Conservation (phyloP, 2,888 invertebrate species). For the Yponomeuta plumbellus region DNA sequence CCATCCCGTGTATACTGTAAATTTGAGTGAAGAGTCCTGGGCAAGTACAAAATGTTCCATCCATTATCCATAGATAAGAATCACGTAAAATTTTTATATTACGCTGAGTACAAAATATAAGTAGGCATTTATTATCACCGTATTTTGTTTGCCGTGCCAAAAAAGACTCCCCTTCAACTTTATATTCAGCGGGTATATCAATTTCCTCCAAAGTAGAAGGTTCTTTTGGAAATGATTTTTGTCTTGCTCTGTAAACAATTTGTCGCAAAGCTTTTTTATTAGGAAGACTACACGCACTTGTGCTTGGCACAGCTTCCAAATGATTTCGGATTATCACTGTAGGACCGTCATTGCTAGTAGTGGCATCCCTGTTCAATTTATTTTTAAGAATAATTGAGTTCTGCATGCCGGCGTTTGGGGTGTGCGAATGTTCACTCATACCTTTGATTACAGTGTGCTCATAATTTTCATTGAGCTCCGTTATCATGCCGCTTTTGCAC, state of each 20-base stretch:
- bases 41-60: slow-evolving; percentile 18
- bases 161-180: slow-evolving; percentile 14
- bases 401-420: slow-evolving; percentile 14
- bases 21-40: slow-evolving; percentile 11
- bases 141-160: no score
- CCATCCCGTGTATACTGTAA: neutral
- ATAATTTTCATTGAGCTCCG: neutral
- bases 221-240: slow-evolving; percentile 15
- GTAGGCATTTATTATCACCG: no score
- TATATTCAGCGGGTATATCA: slow-evolving; percentile 15
- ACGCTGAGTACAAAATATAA: neutral
- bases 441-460: slow-evolving; percentile 4
- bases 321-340: slow-evolving; percentile 14
- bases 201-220: slow-evolving; percentile 16
- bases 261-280: slow-evolving; percentile 17
- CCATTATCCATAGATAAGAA: slow-evolving; percentile 19
- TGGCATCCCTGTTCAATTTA: slow-evolving; percentile 4
- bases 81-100: slow-evolving; percentile 14
- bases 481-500: neutral
- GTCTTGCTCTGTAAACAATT: slow-evolving; percentile 13
- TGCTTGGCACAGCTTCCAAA: slow-evolving; percentile 16
- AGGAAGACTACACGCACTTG: slow-evolving; percentile 16
- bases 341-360: slow-evolving; percentile 5
- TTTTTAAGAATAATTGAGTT: slow-evolving; percentile 15
- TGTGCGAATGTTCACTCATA: slow-evolving; percentile 15